Percentiles rank a stretch among this genome's conserved stretches.
phyloP scores from a whole-genome alignment of 2,113 vertebrate genomes.

The Struthio camelus region DNA sequence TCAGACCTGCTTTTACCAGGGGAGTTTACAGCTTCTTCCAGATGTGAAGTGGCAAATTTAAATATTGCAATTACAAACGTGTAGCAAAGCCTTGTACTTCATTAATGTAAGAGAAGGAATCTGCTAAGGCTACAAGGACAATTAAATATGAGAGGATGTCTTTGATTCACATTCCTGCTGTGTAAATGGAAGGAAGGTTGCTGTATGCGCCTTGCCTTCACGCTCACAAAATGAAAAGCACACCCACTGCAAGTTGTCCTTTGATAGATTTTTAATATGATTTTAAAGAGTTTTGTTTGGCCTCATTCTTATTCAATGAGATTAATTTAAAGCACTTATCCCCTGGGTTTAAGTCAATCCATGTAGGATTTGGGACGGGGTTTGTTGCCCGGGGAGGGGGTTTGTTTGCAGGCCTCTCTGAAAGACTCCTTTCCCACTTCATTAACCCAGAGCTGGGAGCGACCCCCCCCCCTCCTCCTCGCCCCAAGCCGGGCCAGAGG shows the following conservation, averaged over 20 bases:
- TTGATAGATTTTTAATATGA: conserved; percentile 98
- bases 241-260: conserved; percentile 86
- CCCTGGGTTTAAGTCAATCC: conserved; percentile 91
- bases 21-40: conserved; percentile 42
- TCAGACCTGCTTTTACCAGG: background rate
- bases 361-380: conserved; percentile 82
- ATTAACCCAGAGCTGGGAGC: conserved; percentile 96
- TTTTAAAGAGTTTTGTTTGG: conserved; percentile 93
- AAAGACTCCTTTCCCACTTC: conserved; percentile 96
- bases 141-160: conserved; percentile 75
- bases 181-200: conserved; percentile 72
- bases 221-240: conserved; percentile 72
- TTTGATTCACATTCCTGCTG: conserved; percentile 77
- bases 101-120: conserved; percentile 72
- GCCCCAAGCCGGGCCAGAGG: conserved; percentile 76
- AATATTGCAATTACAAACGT: conserved; percentile 71
- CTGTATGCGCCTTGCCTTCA: conserved; percentile 43
- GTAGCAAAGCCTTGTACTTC: conserved; percentile 75
- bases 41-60: conserved; percentile 54
- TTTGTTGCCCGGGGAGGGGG: conserved; percentile 62
- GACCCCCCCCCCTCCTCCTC: conserved; percentile 71
- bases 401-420: conserved; percentile 90
- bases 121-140: conserved; percentile 73
- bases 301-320: conserved; percentile 94
- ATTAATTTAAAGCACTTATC: conserved; percentile 99